Conservation (phyloP, 1,140 invertebrate genomes). For the Mercenaria mercenaria region DNA sequence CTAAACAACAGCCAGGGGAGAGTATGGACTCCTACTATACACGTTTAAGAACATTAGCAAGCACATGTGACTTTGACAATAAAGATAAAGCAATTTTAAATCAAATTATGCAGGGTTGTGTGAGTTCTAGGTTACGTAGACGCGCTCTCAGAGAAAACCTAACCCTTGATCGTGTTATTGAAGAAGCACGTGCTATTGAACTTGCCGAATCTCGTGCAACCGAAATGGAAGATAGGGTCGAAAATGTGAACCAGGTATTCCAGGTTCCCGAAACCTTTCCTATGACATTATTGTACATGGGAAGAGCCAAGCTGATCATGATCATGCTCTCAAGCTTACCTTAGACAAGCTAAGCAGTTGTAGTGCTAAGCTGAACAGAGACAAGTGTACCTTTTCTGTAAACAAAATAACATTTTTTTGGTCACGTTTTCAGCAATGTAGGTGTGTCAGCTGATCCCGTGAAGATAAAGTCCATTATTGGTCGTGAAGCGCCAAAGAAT, state of each 20-base stretch:
- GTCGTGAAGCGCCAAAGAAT: not conserved
- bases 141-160: not conserved
- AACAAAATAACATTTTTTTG: slow-evolving; percentile 50
- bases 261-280: slow-evolving; percentile 59
- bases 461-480: slow-evolving; percentile 46
- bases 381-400: slow-evolving; percentile 40
- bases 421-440: slow-evolving; percentile 35
- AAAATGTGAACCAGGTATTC: not conserved
- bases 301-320: slow-evolving; percentile 39
- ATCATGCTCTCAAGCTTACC: slow-evolving; percentile 43
- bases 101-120: slow-evolving; percentile 1
- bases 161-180: not conserved
- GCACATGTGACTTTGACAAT: slow-evolving; percentile 16
- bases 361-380: slow-evolving; percentile 63
- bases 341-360: slow-evolving; percentile 54
- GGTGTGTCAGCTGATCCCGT: slow-evolving; percentile 44
- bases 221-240: too few species aligned
- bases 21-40: not conserved
- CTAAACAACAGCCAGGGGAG: not conserved
- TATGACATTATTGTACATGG: slow-evolving; percentile 73
- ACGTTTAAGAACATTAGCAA: not conserved
- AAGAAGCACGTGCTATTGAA: not conserved
- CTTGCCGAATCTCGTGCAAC: not conserved
- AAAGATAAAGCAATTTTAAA: not conserved
- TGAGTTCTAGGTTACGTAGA: not conserved